Evolutionary conservation across 1,140 invertebrate genomes (phyloP).

Genomic region (Drosophila busckii): DNA sequence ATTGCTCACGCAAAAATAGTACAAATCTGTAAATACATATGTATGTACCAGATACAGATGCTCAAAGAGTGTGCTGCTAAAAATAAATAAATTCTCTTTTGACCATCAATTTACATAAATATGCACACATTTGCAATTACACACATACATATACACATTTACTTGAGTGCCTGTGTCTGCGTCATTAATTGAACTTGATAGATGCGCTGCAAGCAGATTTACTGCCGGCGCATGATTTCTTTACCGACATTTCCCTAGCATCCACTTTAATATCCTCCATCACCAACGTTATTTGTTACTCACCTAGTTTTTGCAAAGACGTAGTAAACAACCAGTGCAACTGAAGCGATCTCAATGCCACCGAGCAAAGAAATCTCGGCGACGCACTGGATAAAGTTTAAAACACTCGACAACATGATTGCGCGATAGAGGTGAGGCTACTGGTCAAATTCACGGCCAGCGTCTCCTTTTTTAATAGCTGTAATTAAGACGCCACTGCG

Average conservation of each 20-base stretch:
- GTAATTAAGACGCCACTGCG: constrained; percentile 2
- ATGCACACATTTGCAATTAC: neutral
- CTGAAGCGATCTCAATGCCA: constrained; percentile 70
- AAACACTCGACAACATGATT: constrained; percentile 46
- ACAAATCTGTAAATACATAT: too few species aligned
- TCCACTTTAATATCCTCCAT: constrained; percentile 32
- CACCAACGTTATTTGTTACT: constrained; percentile 27
- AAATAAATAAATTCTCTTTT: constrained; percentile 35
- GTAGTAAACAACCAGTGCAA: constrained; percentile 70
- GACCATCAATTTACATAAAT: constrained; percentile 22
- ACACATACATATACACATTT: neutral
- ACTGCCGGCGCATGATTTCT: constrained; percentile 11
- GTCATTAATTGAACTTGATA: constrained; percentile 38
- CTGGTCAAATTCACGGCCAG: too few species aligned
- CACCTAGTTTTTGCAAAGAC: constrained; percentile 77
- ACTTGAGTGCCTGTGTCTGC: constrained; percentile 3
- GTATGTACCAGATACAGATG: too few species aligned
- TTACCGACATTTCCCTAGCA: too few species aligned
- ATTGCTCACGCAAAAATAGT: constrained; percentile 48
- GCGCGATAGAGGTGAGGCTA: too few species aligned
- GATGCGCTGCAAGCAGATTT: constrained; percentile 2
- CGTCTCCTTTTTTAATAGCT: neutral
- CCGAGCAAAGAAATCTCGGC: constrained; percentile 74
- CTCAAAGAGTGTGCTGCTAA: constrained; percentile 9
- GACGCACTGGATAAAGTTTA: constrained; percentile 68